Conservation (phyloP, 2,113 vertebrate species). For the Upupa epops region DNA sequence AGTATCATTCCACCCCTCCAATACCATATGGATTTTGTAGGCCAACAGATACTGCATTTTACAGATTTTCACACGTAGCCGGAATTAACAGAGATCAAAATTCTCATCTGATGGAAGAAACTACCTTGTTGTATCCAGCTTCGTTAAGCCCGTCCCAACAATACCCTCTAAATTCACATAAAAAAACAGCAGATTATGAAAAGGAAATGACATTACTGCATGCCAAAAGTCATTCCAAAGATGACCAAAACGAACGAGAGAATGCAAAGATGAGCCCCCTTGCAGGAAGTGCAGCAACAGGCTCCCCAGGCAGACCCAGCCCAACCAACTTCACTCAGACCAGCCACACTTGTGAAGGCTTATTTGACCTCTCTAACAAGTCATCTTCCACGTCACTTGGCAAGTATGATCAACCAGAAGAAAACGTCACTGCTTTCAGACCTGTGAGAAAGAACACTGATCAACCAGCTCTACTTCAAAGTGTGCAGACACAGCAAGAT, state of each 20-base stretch:
- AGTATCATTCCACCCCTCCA: conserved; percentile 76
- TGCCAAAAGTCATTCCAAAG: conserved; percentile 63
- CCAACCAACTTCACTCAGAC: conserved; percentile 85
- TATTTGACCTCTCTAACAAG: conserved; percentile 63
- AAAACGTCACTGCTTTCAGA: conserved; percentile 63
- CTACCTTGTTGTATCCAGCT: conserved; percentile 73
- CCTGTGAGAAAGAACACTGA: conserved; percentile 62
- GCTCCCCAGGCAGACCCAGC: conserved; percentile 90
- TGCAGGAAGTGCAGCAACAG: conserved; percentile 86
- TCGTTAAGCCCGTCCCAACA: conserved; percentile 69
- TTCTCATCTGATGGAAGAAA: conserved; percentile 74
- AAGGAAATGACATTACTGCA: conserved; percentile 66
- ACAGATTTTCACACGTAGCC: conserved; percentile 75
- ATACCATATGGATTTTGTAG: conserved; percentile 84
- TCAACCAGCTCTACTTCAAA: neutral
- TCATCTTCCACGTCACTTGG: conserved; percentile 11
- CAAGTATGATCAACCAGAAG: conserved; percentile 56
- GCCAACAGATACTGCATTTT: conserved; percentile 75
- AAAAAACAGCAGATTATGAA: conserved; percentile 65
- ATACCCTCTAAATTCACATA: conserved; percentile 65
- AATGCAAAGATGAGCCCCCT: conserved; percentile 88
- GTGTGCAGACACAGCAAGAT: neutral
- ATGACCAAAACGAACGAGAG: conserved; percentile 75
- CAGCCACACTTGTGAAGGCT: conserved; percentile 64
- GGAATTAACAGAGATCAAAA: conserved; percentile 75